These are phyloP conservation scores for Drosophila obscura DNA, from an alignment of 1,140 invertebrate genomes.

Conservation along the genomic window DNA sequence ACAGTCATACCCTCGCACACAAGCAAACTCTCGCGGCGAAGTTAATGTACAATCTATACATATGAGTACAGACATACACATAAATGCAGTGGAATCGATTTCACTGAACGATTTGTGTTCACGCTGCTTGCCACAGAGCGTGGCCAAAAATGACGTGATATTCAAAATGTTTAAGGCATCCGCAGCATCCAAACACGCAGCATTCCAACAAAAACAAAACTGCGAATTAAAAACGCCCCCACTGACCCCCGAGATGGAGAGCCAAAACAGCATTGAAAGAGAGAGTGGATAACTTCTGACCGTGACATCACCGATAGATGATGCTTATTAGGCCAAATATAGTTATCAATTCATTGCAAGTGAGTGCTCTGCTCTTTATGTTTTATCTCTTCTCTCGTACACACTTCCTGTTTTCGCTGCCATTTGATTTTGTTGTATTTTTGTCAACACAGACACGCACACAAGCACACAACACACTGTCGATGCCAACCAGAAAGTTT, in stretches of 20 bases:
- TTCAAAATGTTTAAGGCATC: slow-evolving; percentile 47
- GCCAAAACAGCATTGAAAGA: too few species aligned
- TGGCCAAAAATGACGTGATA: slow-evolving; percentile 73
- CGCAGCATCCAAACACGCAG: slow-evolving; percentile 34
- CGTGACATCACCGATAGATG: slow-evolving; percentile 4
- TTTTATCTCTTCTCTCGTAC: slow-evolving; percentile 42
- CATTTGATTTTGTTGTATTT: slow-evolving; percentile 67
- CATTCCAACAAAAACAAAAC: slow-evolving; percentile 25
- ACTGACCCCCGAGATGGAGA: slow-evolving; percentile 4
- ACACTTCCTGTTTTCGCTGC: slow-evolving; percentile 74
- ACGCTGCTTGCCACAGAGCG: slow-evolving; percentile 20
- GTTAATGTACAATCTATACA: slow-evolving; percentile 4
- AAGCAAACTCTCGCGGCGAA: slow-evolving; percentile 8
- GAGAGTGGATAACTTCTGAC: slow-evolving; percentile 2
- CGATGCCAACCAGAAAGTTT: slow-evolving; percentile 12
- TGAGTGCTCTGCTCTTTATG: slow-evolving; percentile 27
- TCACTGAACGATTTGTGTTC: slow-evolving; percentile 41
- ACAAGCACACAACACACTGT: slow-evolving; percentile 23
- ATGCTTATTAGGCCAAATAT: slow-evolving; percentile 17
- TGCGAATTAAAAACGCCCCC: slow-evolving; percentile 58
- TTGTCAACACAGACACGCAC: slow-evolving; percentile 70
- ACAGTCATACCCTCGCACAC: slow-evolving; percentile 21
- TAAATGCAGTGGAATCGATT: slow-evolving; percentile 58
- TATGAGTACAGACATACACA: slow-evolving; percentile 12
- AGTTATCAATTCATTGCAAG: slow-evolving; percentile 2